Conservation (phyloP, 2,113 vertebrate genomes). For the Balaenoptera acutorostrata region DNA sequence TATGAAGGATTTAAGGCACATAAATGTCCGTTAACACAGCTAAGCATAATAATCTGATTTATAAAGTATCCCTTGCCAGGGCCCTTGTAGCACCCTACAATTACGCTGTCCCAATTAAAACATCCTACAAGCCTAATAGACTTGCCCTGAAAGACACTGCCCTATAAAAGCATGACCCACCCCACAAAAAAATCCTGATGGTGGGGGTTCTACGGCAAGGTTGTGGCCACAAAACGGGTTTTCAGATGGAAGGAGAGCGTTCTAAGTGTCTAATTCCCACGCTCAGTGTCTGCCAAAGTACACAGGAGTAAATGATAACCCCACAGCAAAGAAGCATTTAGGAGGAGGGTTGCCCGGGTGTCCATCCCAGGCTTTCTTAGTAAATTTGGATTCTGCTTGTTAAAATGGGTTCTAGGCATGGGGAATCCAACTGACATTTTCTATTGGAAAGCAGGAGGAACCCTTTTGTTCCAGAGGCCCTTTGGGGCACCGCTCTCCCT, state of each 20-base stretch:
- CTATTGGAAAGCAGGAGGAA: not conserved
- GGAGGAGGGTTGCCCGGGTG: not conserved
- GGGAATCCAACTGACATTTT: not conserved
- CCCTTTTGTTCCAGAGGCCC: not conserved
- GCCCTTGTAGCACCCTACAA: not conserved
- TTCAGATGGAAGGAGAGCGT: not conserved
- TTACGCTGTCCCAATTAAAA: slow-evolving; percentile 42
- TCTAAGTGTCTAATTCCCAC: not conserved
- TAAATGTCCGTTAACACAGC: slow-evolving; percentile 58
- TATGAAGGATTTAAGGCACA: slow-evolving; percentile 61
- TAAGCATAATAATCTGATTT: slow-evolving; percentile 58
- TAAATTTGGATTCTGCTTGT: not conserved
- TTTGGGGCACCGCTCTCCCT: not conserved
- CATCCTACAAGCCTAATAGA: slow-evolving; percentile 50
- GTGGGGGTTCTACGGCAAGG: not conserved
- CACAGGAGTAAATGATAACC: not conserved
- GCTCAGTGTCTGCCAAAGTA: not conserved
- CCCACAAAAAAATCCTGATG: not conserved
- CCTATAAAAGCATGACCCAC: not conserved
- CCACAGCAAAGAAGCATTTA: not conserved
- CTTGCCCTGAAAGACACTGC: not conserved
- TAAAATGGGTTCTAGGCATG: not conserved
- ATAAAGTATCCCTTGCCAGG: slow-evolving; percentile 30
- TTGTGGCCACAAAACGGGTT: not conserved
- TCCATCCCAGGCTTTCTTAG: not conserved